Base-by-base conservation (phyloP, 2,888 invertebrate species). In the Stenoptilia bipunctidactyla region DNA sequence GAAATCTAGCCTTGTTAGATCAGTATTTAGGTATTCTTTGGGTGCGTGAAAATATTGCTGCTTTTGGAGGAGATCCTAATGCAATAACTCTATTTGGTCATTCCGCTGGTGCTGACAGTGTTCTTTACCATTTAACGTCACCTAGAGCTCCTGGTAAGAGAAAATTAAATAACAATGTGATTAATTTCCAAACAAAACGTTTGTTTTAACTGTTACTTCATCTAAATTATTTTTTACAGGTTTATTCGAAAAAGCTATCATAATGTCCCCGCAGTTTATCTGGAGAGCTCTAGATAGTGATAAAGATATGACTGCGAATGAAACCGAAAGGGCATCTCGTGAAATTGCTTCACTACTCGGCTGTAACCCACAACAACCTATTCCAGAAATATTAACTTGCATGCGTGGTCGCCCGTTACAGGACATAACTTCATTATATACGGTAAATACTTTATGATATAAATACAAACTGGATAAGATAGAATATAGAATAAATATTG, bases 1-100 rank as follows among this genome's bases (percentile, higher is more conserved):
- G 96, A 0, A 97, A 97, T 68, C 88, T 93, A 44, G 96, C 95
- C 0, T 70, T 97, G 38, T 88, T 92, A 51, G 96, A 97, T 68
- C 94, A 96, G 60, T 89, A 91, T 54, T 73, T 94, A 65, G 94
- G 92, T 0, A 71, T 97, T 41, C 58, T 89, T 35, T 92, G 93
- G 93, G 83, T 92, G 1, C 86, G 88, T 45, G 88, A 91, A 52
- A 92, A 95, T 63, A 92, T 94, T 39, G 82, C 82, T 34, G 85
- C 87, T 36, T 95, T 96, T 62, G 92, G 93, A 15, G 96, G 96
- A 2, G 91, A 95, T 68, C 88, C 90, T 0, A 85, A 87, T 34
- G 85, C 88, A 46, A 87, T 95, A n/a, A 94, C 94, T 0, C 64
- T 96, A 0, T 85, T 93, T 54, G 96, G 96, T 1, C 92, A 95